Percentiles rank a stretch among this genome's conserved stretches.
Conservation (phyloP, 2,888 invertebrate genomes). For the Acanthopleura granulata region DNA sequence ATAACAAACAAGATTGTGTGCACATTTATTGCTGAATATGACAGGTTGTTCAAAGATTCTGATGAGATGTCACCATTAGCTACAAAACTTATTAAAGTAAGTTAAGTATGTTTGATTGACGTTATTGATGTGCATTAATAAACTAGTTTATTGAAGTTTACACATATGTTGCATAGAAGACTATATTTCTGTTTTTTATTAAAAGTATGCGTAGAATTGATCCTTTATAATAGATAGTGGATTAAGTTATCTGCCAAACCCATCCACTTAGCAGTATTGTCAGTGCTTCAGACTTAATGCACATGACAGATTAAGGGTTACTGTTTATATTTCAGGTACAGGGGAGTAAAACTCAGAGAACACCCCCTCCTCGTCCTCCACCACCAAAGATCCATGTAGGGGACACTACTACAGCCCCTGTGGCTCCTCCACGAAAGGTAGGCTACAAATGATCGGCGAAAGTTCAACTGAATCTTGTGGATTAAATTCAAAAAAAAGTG, state of each 20-base stretch:
- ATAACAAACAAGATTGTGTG: conserved; percentile 70
- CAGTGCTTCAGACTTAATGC: not conserved
- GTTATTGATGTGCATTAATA: too few species aligned
- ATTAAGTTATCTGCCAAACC: too few species aligned
- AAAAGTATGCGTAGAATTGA: too few species aligned
- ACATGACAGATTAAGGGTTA: not conserved
- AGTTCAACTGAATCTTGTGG: not conserved
- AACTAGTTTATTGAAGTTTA: too few species aligned
- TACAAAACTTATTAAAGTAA: conserved; percentile 5
- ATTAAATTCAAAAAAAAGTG: too few species aligned
- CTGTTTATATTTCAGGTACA: conserved; percentile 26
- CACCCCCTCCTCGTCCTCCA: conserved; percentile 62
- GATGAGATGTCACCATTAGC: conserved; percentile 36
- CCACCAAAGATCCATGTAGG: conserved; percentile 52
- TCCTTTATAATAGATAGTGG: too few species aligned
- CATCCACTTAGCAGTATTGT: too few species aligned
- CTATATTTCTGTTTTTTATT: too few species aligned
- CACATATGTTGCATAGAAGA: too few species aligned
- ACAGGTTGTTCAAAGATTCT: conserved; percentile 58
- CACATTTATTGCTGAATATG: conserved; percentile 68
- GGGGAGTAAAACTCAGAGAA: conserved; percentile 47
- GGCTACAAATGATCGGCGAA: not conserved
- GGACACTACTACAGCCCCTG: conserved; percentile 30
- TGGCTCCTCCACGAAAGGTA: conserved; percentile 53
- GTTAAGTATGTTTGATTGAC: not conserved